These are phyloP conservation scores for Glaucomys volans DNA, from an alignment of 2,113 vertebrate genomes.

Conservation along the genomic window DNA sequence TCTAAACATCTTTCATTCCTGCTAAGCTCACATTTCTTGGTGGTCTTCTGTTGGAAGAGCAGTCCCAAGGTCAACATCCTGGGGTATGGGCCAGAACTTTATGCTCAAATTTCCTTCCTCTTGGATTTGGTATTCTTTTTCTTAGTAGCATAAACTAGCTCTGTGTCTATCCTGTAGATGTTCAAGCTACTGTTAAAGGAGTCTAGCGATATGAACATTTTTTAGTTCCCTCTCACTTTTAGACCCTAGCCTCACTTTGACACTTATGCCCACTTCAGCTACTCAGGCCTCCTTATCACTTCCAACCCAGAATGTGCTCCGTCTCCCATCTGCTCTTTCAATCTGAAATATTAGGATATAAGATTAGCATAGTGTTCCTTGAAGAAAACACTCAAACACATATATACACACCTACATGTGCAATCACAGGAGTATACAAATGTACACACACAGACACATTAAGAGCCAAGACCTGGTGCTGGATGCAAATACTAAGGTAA, in stretches of 20 bases:
- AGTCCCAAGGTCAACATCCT: no score
- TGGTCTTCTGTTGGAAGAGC: no score
- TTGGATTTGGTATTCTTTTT: not conserved
- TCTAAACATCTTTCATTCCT: no score
- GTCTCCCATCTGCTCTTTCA: conserved; percentile 85
- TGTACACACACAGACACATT: not conserved
- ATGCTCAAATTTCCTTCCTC: not conserved
- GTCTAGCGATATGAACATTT: no score
- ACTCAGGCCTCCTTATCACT: conserved; percentile 72
- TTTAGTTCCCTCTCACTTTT: no score
- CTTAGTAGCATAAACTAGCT: not conserved
- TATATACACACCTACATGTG: not conserved
- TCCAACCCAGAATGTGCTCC: conserved; percentile 42
- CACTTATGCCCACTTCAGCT: no score
- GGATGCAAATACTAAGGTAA: not conserved
- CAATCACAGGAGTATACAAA: not conserved
- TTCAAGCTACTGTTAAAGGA: no score
- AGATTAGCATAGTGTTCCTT: conserved; percentile 82
- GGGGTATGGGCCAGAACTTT: not conserved
- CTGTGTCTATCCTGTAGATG: not conserved
- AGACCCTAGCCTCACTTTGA: no score
- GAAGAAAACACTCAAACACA: not conserved
- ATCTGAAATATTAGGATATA: conserved; percentile 86
- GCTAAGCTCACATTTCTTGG: no score
- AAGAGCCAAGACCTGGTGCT: not conserved